Base-by-base conservation (phyloP, 2,888 invertebrate species). In the Emmelina monodactyla region DNA sequence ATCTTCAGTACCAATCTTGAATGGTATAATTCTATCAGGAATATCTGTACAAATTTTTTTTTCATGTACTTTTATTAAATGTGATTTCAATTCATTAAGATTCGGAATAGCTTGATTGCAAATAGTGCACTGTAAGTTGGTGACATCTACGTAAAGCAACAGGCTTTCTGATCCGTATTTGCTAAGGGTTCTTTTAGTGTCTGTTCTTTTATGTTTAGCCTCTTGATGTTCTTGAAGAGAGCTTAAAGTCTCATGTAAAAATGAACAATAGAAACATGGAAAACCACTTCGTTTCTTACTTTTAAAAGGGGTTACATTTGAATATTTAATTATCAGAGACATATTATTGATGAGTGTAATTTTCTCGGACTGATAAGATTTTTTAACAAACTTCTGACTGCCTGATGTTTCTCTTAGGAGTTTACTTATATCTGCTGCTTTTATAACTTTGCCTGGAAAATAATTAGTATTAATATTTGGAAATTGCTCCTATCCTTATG, bases 201-300 rank as follows among this genome's bases (percentile, higher is more conserved):
- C 61, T 0, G 35, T 43, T 14, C 55, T 62, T 6, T 56, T 55
- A 25, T 72, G 70, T 3, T 49, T 39, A 1, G 19, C 33, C 0
- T 45, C 37, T 16, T 54, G 52, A 3, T 73, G 72, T 5, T 61
- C 55, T 22, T 46, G 49, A 0, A 76, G 33, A 22, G 44, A 49
- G 1, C 59, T 50, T 0, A 69, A 41, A 9, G 59, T 58, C 5
- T 68, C 65, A 31, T 54, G 68, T 2, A 62, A 40, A 0, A 50
- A 53, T 11, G 65, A 49, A 41, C 76, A 76, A 39, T 65, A 76
- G 45, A 70, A 73, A 34, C 76, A 76, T 0, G 75, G 76, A 42
- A 64, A 66, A 0, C 76, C 75, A 0, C 48, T 44, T 1, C 67
- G 39, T 9, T 57, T 67, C 35, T 62, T 64, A 35, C 68, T 65